phyloP scores from a whole-genome alignment of 2,113 vertebrate genomes.

The Tringa solitaria region DNA sequence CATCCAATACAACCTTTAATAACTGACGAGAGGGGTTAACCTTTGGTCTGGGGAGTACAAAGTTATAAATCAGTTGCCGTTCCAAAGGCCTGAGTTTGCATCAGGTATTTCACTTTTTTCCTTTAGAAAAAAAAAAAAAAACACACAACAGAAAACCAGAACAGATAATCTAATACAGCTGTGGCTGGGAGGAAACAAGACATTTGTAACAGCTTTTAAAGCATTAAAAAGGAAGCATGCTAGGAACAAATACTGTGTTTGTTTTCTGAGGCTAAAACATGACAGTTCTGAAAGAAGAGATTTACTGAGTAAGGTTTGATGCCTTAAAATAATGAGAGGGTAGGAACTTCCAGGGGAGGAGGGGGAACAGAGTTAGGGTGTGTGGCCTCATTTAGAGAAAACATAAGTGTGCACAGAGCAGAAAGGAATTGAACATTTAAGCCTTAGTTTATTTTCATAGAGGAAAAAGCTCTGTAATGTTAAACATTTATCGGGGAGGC shows the following conservation, averaged over 20 bases:
- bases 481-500: conserved; percentile 19
- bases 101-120: background rate
- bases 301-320: conserved; percentile 51
- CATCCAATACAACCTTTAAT: conserved; percentile 22
- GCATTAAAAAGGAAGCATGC: conserved; percentile 42
- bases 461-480: background rate
- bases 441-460: background rate
- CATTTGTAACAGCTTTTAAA: conserved; percentile 53
- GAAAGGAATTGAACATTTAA: conserved; percentile 14
- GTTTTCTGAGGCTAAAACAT: conserved; percentile 61
- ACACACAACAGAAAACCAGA: background rate
- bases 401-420: background rate
- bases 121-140: background rate
- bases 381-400: conserved; percentile 34
- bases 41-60: conserved; percentile 16
- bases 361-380: background rate
- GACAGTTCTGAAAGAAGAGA: conserved; percentile 48
- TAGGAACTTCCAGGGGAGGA: background rate
- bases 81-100: conserved; percentile 33
- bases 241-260: conserved; percentile 51
- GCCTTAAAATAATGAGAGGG: conserved; percentile 42
- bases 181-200: conserved; percentile 47
- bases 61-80: conserved; percentile 12
- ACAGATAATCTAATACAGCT: conserved; percentile 31
- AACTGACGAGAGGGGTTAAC: background rate